Conservation (phyloP, 1,140 invertebrate genomes). For the Geopemphigus sp. region DNA sequence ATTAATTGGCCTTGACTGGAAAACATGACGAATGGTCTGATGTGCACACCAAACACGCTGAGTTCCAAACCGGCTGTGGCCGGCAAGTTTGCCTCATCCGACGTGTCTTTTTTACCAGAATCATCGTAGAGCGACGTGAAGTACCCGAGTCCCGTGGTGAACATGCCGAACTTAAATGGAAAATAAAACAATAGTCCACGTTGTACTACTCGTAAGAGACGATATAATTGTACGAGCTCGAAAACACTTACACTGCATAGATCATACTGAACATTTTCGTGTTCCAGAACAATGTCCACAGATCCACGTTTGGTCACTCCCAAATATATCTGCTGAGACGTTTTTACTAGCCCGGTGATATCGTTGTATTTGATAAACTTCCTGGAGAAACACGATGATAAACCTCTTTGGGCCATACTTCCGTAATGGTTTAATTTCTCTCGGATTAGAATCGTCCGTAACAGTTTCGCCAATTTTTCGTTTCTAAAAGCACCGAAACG, state of each 20-base stretch:
- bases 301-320: constrained; percentile 73
- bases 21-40: constrained; percentile 83
- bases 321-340: constrained; percentile 71
- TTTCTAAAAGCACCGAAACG: background rate
- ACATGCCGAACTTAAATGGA: constrained; percentile 68
- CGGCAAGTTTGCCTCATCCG: constrained; percentile 56
- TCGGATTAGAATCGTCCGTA: constrained; percentile 55
- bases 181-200: background rate
- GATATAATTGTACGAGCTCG: too few species aligned
- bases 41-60: constrained; percentile 70
- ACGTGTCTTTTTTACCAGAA: constrained; percentile 57
- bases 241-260: constrained; percentile 57
- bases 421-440: constrained; percentile 67
- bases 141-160: constrained; percentile 70
- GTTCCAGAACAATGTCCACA: constrained; percentile 69
- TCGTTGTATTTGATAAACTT: constrained; percentile 61
- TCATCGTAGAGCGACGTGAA: constrained; percentile 60
- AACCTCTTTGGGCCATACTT: constrained; percentile 64
- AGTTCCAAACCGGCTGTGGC: constrained; percentile 84
- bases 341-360: constrained; percentile 69
- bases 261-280: constrained; percentile 55
- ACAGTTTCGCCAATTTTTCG: background rate
- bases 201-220: too few species aligned
- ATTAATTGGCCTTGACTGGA: constrained; percentile 79
- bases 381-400: constrained; percentile 70